Conservation (phyloP, 1,140 invertebrate genomes). For the Lutraria rhynchaena region DNA sequence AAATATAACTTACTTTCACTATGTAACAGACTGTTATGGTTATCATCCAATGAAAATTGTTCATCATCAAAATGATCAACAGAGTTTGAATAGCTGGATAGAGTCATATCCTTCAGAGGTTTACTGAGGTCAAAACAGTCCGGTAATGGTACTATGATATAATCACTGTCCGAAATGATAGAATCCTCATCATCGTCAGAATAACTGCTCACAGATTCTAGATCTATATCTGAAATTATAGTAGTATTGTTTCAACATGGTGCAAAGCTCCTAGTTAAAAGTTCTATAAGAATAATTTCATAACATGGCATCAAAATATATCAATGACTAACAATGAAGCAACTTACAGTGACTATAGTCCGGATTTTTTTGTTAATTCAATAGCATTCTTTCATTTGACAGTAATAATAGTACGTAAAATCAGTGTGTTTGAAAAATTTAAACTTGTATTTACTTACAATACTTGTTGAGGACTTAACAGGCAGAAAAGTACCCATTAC, state of each 20-base stretch:
- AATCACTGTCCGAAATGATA: slow-evolving; percentile 65
- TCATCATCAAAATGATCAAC: slow-evolving; percentile 4
- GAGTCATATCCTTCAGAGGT: slow-evolving; percentile 51
- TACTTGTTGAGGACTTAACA: too few species aligned
- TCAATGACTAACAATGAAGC: too few species aligned
- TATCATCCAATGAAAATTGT: slow-evolving; percentile 52
- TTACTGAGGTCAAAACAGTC: slow-evolving; percentile 75
- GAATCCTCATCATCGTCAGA: slow-evolving; percentile 58
- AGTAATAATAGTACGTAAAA: too few species aligned
- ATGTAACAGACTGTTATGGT: slow-evolving; percentile 28
- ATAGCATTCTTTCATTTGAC: too few species aligned
- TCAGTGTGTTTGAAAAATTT: too few species aligned
- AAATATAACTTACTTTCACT: slow-evolving; percentile 17
- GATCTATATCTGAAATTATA: slow-evolving; percentile 61
- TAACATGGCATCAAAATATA: too few species aligned
- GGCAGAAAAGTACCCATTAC: too few species aligned
- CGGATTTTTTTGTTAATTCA: too few species aligned
- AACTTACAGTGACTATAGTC: too few species aligned
- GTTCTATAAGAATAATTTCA: too few species aligned
- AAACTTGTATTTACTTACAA: too few species aligned
- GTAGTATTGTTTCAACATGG: too few species aligned
- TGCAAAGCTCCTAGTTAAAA: background rate
- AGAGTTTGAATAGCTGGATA: slow-evolving; percentile 52
- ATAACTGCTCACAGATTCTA: slow-evolving; percentile 69
- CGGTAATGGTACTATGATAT: slow-evolving; percentile 78